phyloP scores from a whole-genome alignment of 2,797 vertebrate genomes.

The Miichthys miiuy region DNA sequence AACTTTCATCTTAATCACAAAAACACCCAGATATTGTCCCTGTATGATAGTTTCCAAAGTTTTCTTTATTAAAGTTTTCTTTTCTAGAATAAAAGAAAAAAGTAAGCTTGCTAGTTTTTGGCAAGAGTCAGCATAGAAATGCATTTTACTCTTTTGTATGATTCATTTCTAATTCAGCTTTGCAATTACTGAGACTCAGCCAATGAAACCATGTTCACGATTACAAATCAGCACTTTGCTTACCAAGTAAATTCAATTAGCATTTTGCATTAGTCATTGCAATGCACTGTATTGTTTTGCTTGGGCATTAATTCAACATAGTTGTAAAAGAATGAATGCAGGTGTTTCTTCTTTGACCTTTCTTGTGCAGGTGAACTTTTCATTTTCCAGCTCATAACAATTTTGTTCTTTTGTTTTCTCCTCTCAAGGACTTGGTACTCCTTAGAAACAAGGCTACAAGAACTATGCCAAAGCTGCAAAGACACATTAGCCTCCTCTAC shows the following conservation, averaged over 20 bases:
- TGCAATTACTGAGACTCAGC: slow-evolving; percentile 9
- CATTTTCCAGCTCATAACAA: not conserved
- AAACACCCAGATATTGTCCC: slow-evolving; percentile 2
- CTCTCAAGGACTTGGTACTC: not conserved
- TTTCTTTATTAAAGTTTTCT: slow-evolving; percentile 7
- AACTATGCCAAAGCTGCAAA: slow-evolving; percentile 10
- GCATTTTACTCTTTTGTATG: not conserved
- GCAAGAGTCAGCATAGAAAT: not conserved
- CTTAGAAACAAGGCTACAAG: not conserved
- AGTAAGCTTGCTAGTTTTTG: not conserved
- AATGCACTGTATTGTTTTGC: slow-evolving; percentile 8
- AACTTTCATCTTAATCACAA: slow-evolving; percentile 34
- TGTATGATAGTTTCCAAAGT: slow-evolving; percentile 13
- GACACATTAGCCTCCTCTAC: slow-evolving; percentile 31
- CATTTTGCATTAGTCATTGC: slow-evolving; percentile 24
- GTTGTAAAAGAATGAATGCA: slow-evolving; percentile 3
- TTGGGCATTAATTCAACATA: slow-evolving; percentile 16
- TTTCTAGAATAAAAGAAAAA: not conserved
- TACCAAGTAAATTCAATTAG: slow-evolving; percentile 4
- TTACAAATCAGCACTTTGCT: slow-evolving; percentile 21
- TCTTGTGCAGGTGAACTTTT: not conserved
- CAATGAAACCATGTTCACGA: slow-evolving; percentile 6
- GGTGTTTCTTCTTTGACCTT: slow-evolving; percentile 3
- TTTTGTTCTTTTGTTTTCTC: slow-evolving; percentile 6
- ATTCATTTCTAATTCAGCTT: slow-evolving; percentile 23